A percentile compares a stretch with the other conserved stretches of the same genome.
Conservation (phyloP, 2,797 vertebrate species). For the Xenentodon cancila region DNA sequence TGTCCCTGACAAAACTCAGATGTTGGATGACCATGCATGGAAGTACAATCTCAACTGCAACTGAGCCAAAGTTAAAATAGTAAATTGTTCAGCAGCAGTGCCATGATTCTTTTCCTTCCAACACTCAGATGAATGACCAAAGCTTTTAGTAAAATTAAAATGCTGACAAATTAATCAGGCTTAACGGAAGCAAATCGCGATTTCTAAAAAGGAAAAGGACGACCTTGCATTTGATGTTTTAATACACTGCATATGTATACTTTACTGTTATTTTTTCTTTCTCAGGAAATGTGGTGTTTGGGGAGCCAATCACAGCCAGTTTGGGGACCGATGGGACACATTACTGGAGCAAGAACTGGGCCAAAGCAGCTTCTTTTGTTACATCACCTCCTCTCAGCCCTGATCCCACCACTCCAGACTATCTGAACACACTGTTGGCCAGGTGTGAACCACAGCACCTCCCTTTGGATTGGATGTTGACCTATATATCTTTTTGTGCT, state of each 20-base stretch:
- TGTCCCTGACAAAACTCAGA: conserved; percentile 13
- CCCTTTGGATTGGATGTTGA: not conserved
- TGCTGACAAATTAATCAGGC: not conserved
- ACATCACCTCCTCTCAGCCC: conserved; percentile 96
- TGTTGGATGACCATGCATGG: too few species aligned
- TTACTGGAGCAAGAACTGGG: conserved; percentile 99
- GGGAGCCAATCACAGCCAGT: conserved; percentile 96
- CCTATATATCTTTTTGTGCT: not conserved
- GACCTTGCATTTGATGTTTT: too few species aligned
- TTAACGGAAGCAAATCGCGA: not conserved
- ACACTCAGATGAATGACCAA: too few species aligned
- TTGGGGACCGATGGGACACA: conserved; percentile 96
- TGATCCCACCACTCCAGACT: conserved; percentile 97
- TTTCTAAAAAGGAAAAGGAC: too few species aligned
- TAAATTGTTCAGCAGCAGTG: too few species aligned
- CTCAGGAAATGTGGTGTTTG: conserved; percentile 95
- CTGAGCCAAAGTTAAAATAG: not conserved
- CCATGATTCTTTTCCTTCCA: too few species aligned
- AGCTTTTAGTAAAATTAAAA: too few species aligned
- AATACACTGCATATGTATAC: not conserved
- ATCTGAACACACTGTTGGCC: conserved; percentile 94
- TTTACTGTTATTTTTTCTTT: conserved; percentile 13
- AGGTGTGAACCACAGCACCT: conserved; percentile 77
- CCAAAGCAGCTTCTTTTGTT: conserved; percentile 96
- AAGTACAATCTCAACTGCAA: not conserved